Percentiles rank a stretch among this genome's conserved stretches.
Conservation (phyloP, 2,797 vertebrate genomes). For the Pantherophis vulpinus region DNA sequence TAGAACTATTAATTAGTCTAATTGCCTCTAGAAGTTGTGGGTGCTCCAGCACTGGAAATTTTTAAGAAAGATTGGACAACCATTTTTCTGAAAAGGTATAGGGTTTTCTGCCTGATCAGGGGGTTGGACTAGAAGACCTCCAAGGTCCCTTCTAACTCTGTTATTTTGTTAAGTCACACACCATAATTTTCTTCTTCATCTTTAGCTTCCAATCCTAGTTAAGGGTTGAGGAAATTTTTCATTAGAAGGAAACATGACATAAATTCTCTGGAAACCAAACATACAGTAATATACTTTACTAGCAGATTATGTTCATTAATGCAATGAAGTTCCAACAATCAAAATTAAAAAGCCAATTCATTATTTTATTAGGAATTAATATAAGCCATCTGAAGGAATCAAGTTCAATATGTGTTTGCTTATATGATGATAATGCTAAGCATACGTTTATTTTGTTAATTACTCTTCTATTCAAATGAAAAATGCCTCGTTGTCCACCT, state of each 20-base stretch:
- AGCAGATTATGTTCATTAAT: conserved; percentile 58
- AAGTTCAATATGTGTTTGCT: conserved; percentile 19
- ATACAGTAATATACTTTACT: conserved; percentile 66
- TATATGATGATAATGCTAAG: conserved; percentile 26
- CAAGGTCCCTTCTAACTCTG: neutral
- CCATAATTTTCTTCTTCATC: conserved; percentile 36
- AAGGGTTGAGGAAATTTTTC: conserved; percentile 56
- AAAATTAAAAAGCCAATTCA: conserved; percentile 61
- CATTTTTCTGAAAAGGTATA: neutral
- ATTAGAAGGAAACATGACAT: conserved; percentile 50
- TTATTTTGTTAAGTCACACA: conserved; percentile 47
- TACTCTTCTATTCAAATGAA: neutral
- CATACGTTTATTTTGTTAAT: neutral
- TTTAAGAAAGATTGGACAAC: too few relatives aligned
- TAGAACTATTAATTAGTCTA: too few relatives aligned
- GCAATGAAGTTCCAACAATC: conserved; percentile 68
- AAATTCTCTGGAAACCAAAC: conserved; percentile 59
- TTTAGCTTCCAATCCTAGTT: conserved; percentile 66
- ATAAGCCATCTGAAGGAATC: conserved; percentile 9
- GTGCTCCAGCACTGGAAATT: too few relatives aligned
- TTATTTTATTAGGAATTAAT: conserved; percentile 50
- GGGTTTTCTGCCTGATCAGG: neutral
- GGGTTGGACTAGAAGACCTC: neutral
- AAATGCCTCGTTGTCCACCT: neutral
- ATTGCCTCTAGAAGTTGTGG: too few relatives aligned